phyloP scores from a whole-genome alignment of 2,888 invertebrate species.

The Neocrepidodera transversa region DNA sequence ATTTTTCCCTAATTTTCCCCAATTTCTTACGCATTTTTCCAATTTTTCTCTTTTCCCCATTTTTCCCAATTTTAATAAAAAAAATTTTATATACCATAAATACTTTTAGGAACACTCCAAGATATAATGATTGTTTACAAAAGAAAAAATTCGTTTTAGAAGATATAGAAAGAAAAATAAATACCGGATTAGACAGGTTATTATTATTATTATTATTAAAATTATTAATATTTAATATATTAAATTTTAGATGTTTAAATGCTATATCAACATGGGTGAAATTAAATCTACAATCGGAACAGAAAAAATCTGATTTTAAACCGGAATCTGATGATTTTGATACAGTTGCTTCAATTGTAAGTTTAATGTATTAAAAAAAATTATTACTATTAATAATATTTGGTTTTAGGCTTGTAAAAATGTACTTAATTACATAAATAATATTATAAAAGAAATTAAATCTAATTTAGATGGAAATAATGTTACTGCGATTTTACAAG shows the following conservation, averaged over 20 bases:
- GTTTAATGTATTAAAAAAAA: conserved; percentile 41
- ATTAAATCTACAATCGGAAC: conserved; percentile 87
- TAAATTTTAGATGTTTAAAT: conserved; percentile 70
- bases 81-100: conserved; percentile 6
- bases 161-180: conserved; percentile 90
- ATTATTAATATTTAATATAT: neutral
- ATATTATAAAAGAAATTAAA: conserved; percentile 78
- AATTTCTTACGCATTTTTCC: too few relatives aligned
- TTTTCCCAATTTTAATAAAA: neutral
- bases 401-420: conserved; percentile 76
- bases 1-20: too few relatives aligned
- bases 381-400: too few relatives aligned
- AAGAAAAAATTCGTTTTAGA: conserved; percentile 86
- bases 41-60: too few relatives aligned
- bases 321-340: conserved; percentile 85
- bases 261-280: conserved; percentile 92
- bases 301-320: conserved; percentile 93
- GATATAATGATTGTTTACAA: conserved; percentile 86
- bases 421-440: conserved; percentile 84
- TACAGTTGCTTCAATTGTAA: conserved; percentile 82
- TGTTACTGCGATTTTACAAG: conserved; percentile 82
- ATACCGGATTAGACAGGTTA: conserved; percentile 78
- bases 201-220: neutral
- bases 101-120: conserved; percentile 77
- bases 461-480: conserved; percentile 92